Percentiles rank a stretch among this genome's conserved stretches.
phyloP scores from a whole-genome alignment of 1,140 invertebrate species.

The Bradynema listronoti region DNA sequence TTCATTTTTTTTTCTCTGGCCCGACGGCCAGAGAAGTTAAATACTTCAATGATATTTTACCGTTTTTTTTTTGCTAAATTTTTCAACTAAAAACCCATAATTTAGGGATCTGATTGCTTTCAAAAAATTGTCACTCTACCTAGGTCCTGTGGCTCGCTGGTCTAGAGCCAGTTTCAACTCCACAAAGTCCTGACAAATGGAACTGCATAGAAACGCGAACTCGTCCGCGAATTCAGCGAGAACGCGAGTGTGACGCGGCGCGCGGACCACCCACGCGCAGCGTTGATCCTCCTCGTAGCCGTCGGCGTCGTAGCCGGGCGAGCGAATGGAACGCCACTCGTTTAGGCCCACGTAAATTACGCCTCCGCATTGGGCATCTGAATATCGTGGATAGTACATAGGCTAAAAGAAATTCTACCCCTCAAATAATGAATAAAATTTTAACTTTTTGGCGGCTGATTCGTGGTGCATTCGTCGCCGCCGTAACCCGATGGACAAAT shows the following conservation, averaged over 20 bases:
- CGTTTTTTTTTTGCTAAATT: too few relatives aligned
- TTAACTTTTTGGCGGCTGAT: slow-evolving; percentile 46
- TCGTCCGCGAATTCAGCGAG: slow-evolving; percentile 52
- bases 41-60: too few relatives aligned
- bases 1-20: too few relatives aligned
- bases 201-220: slow-evolving; percentile 48
- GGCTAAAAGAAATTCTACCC: background rate
- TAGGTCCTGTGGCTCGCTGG: slow-evolving; percentile 45
- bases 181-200: slow-evolving; percentile 51
- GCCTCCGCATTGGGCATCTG: slow-evolving; percentile 52
- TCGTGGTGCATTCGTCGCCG: slow-evolving; percentile 46
- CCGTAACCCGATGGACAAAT: slow-evolving; percentile 54
- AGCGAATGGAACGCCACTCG: slow-evolving; percentile 40
- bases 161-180: slow-evolving; percentile 49
- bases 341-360: slow-evolving; percentile 21
- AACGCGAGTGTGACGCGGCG: slow-evolving; percentile 39
- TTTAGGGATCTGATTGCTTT: too few relatives aligned
- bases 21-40: too few relatives aligned
- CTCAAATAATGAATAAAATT: slow-evolving; percentile 22
- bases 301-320: slow-evolving; percentile 43
- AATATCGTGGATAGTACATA: background rate
- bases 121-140: slow-evolving; percentile 22
- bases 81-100: too few relatives aligned
- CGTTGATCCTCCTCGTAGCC: slow-evolving; percentile 46
- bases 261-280: slow-evolving; percentile 50